A percentile compares a stretch with the other conserved stretches of the same genome.
phyloP scores from a whole-genome alignment of 2,888 invertebrate species.

The Limnephilus marmoratus region DNA sequence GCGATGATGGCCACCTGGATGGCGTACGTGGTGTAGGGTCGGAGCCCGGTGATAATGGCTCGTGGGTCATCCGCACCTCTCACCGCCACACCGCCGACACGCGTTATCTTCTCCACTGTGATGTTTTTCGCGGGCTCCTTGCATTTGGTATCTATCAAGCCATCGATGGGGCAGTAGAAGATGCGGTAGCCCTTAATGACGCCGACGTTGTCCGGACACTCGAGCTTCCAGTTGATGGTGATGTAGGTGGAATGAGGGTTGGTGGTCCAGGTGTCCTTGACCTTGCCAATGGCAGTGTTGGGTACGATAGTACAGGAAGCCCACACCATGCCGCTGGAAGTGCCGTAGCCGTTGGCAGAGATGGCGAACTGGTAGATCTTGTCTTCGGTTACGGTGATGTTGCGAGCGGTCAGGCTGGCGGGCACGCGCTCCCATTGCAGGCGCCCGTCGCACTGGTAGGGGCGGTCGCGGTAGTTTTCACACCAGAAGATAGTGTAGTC shows the following conservation, averaged over 20 bases:
- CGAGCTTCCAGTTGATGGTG: conserved; percentile 86
- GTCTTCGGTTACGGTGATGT: conserved; percentile 79
- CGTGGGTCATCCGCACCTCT: conserved; percentile 67
- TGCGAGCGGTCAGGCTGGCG: conserved; percentile 74
- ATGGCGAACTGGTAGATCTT: conserved; percentile 87
- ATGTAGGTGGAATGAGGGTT: conserved; percentile 76
- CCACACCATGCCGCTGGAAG: conserved; percentile 92
- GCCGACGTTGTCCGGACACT: conserved; percentile 85
- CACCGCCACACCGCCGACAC: neutral
- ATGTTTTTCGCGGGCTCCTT: conserved; percentile 73
- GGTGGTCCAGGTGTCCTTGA: conserved; percentile 78
- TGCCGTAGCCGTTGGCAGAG: conserved; percentile 82
- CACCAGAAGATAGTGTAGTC: conserved; percentile 93
- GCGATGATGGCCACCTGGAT: conserved; percentile 82
- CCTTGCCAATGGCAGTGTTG: conserved; percentile 75
- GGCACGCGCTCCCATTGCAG: conserved; percentile 74
- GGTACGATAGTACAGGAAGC: conserved; percentile 79
- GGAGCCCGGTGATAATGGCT: conserved; percentile 79
- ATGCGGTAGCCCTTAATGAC: conserved; percentile 86
- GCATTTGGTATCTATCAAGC: conserved; percentile 77
- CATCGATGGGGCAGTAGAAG: conserved; percentile 83
- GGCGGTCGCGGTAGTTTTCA: conserved; percentile 76
- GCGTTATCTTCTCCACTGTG: conserved; percentile 66
- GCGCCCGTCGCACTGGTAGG: conserved; percentile 79
- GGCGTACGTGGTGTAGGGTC: conserved; percentile 87